Evolutionary conservation across 1,140 invertebrate species (phyloP), one percentile per base, ranked within the genome.

Genomic region (Ips typographus): DNA sequence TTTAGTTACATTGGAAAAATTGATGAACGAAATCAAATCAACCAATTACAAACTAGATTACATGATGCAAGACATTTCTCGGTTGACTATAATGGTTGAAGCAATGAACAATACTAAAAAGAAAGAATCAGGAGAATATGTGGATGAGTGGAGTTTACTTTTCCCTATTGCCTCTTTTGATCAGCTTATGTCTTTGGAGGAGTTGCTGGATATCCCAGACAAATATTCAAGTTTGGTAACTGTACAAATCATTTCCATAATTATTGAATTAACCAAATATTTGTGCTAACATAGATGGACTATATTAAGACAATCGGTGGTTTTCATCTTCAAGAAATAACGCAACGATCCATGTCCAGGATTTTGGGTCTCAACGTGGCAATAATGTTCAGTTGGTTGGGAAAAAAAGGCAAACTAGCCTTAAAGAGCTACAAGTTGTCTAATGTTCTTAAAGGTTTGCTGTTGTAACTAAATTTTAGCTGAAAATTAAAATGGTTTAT

Each of bases 271-370:
- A 40, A 59, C 39, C 3, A 6, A 40, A 42, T 42, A 59, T 42
- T 59, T 59, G 5, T 22, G 22, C 22, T 22, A 22, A 22, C 22
- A 22, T 42, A 59, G 57, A 42, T 59, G 38, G 57, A 59, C 2
- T 59, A 59, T 38, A 41, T 42, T 6, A 59, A 59, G 2, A 6
- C 6, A 36, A 59, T 59, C 7, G 57, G 57, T 7, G 57, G 57
- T 5, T 59, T 40, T 8, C n/a, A 40, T n/a, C 6, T 59, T 8
- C 8, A n/a, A 36, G 57, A 59, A 59, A 59, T 59, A 3, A 59
- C 57, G 8, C 57, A 59, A 40, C 6, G 57, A 59, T 40, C 57
- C n/a, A 59, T 59, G 57, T 59, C 57, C 37, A 6, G 57, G 3
- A 40, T 59, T 8, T 42, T 59, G 39, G 57, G 37, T 38, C 3